Evolutionary conservation across 2,888 invertebrate genomes (phyloP), one percentile per base, ranked within the genome.

Genomic region (Synergus itoensis): DNA sequence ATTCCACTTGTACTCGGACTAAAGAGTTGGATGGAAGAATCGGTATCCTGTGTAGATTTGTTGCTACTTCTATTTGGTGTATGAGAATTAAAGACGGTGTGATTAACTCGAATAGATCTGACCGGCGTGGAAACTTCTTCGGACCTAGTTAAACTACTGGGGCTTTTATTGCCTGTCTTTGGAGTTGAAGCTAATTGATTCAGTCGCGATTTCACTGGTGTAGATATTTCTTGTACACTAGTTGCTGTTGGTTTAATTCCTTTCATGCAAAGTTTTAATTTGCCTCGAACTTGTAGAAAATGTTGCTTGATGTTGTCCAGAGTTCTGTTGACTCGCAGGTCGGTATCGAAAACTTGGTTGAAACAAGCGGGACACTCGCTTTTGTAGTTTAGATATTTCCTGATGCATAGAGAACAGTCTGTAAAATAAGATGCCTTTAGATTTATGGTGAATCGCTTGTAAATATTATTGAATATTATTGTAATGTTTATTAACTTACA

Each of bases 341-440:
- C 92, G 76, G 92, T 92, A 77, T 93, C 93, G 77, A 91, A 91
- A 1, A 92, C 90, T 82, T 91, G 91, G 84, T 92, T 89, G 79
- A 92, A 93, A 86, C 94, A 94, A 8, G 89, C 87, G 1, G 94
- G 94, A 83, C 94, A 94, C 79, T 93, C 92, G 0, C 92, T 89
- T 87, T 93, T 93, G 82, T 92, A 93, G 81, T 91, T 91, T 81
- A 94, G 89, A 85, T 92, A 93, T 69, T 92, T 93, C 76, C 94
- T 89, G 76, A 94, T 93, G 83, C 94, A 94, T 41, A 93, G 79
- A 0, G 94, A 93, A 84, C 94, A 94, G 89, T 93, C 93, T 93
- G 88, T 5, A 3, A 53, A 73, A 80, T 62, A 18, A 9, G 57
- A 57, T 18, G 21, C 64, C 28, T 77, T 67, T 80, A 28, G 18